Conservation (phyloP, 2,113 vertebrate genomes). For the Grallaria varia region DNA sequence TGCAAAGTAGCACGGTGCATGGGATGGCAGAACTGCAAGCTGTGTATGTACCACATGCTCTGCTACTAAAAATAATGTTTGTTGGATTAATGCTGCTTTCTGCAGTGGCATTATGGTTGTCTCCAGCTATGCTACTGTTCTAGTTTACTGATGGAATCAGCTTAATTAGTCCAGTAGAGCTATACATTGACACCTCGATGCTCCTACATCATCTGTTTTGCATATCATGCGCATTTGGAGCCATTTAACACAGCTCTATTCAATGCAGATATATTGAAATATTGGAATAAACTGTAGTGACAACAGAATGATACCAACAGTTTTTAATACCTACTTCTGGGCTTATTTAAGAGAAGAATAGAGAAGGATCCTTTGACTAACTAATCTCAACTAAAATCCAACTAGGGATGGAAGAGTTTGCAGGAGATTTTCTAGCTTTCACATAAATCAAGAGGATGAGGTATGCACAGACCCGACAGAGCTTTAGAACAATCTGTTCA, state of each 20-base stretch:
- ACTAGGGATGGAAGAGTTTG: neutral
- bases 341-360: neutral
- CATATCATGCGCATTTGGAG: rapidly evolving
- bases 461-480: neutral
- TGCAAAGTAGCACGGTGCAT: rapidly evolving
- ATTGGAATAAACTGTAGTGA: neutral
- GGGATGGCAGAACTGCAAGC: neutral
- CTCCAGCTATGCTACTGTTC: neutral
- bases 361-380: neutral
- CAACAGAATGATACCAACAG: neutral
- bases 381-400: neutral
- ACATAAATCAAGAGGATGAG: neutral
- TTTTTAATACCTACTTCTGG: neutral
- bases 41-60: rapidly evolving
- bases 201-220: neutral
- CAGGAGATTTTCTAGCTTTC: neutral
- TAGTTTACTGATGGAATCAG: neutral
- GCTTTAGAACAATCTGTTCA: neutral
- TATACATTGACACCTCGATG: rapidly evolving
- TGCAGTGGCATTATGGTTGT: neutral
- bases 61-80: neutral
- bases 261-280: neutral
- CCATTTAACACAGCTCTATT: neutral
- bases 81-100: neutral
- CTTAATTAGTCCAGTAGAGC: neutral